These are phyloP conservation scores for Brachirus orientalis DNA, from an alignment of 2,113 vertebrate species.

Conservation along the genomic window DNA sequence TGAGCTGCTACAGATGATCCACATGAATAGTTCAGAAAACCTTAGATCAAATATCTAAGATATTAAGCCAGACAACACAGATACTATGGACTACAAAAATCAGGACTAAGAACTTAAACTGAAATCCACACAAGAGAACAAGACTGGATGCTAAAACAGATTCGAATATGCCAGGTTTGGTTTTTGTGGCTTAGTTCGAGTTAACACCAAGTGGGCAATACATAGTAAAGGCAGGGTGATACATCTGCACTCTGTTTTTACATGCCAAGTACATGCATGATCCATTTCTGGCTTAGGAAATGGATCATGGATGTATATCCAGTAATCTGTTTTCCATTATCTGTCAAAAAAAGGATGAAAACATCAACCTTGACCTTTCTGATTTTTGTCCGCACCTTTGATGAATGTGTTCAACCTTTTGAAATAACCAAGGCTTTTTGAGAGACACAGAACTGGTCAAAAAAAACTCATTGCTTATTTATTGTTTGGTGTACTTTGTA, in stretches of 20 bases:
- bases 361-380: constrained; percentile 50
- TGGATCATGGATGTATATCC: too few species aligned
- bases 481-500: constrained; percentile 41
- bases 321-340: constrained; percentile 29
- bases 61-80: background rate
- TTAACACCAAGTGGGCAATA: too few species aligned
- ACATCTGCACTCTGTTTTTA: constrained; percentile 15
- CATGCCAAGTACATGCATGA: constrained; percentile 13
- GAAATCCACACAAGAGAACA: background rate
- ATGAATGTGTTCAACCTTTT: constrained; percentile 40
- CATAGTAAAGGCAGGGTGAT: background rate
- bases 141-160: background rate
- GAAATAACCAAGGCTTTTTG: constrained; percentile 26
- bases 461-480: constrained; percentile 50
- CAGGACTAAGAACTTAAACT: background rate
- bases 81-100: background rate
- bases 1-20: background rate
- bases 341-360: constrained; percentile 6
- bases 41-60: background rate
- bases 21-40: too few species aligned
- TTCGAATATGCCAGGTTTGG: background rate
- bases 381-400: constrained; percentile 30
- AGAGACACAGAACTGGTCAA: constrained; percentile 35
- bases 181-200: too few species aligned
- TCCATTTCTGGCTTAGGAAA: constrained; percentile 22